Base-by-base conservation (phyloP, 1,140 invertebrate genomes). In the Pseudomyrmex gracilis region DNA sequence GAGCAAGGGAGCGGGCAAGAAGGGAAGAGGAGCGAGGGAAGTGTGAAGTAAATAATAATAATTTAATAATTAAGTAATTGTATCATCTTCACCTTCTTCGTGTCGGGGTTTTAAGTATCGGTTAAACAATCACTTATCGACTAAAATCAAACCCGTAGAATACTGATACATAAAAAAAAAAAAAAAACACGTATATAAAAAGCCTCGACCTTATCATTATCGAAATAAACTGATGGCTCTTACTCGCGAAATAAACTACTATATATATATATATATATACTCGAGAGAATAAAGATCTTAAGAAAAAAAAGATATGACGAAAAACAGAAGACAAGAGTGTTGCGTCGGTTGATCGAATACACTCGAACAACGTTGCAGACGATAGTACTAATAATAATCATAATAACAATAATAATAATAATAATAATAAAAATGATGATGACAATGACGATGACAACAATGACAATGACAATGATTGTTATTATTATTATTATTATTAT, bases 81-180 rank as follows among this genome's bases (percentile, higher is more conserved):
- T 86, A 84, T 89, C 87, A 34, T 34, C 34, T 7, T 91, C 85
- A 80, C 88, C 78, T 71, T 34, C 34, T 34, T 86, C 68, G 58
- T 76, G 60, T 86, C 66, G 55, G 83, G 89, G 80, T 43, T 89
- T 91, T 91, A 89, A 90, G 89, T 92, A 90, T 91, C 83, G 73
- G 83, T 90, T 91, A 89, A 88, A 85, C 49, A 78, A 93, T 89
- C 90, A 92, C 92, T 93, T 93, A 93, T 91, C 80, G 74, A 83
- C 91, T 94, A 93, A 92, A 93, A 90, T 91, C 90, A 92, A 92
- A 91, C 90, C 87, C 90, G 87, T 93, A 90, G 93, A 94, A 94
- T 93, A 94, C 93, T 94, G 93, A 94, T 89, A 89, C 82, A 89
- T 89, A 86, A 85, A 90, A 93, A 90, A 92, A 92, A 87, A 86